Conservation (phyloP, 2,888 invertebrate genomes). For the Sepioteuthis lessoniana region DNA sequence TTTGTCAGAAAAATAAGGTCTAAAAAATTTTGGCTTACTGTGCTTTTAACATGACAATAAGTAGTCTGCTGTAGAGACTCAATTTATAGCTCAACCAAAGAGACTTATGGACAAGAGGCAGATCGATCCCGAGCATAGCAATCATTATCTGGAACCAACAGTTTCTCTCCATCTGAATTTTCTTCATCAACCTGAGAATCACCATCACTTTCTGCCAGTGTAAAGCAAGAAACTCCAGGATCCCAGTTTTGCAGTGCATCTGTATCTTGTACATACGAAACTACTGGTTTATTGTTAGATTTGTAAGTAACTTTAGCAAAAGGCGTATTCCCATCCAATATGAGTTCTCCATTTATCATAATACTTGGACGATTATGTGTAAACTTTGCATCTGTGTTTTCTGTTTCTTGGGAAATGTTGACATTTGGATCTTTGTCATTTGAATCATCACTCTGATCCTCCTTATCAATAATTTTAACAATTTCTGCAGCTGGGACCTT, state of each 20-base stretch:
- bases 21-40: no score
- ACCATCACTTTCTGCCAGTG: neutral
- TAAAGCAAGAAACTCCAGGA: conserved; percentile 41
- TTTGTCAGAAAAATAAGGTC: no score
- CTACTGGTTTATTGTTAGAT: neutral
- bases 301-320: conserved; percentile 12
- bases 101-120: neutral
- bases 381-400: neutral
- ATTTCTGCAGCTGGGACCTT: neutral
- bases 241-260: conserved; percentile 25
- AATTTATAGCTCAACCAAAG: neutral
- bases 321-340: conserved; percentile 1
- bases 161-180: neutral
- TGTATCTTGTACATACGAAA: neutral
- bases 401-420: neutral
- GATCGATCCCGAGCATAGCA: conserved; percentile 2
- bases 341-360: conserved; percentile 34
- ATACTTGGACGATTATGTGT: conserved; percentile 3
- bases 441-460: neutral
- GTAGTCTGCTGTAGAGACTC: neutral
- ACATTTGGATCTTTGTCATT: neutral
- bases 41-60: neutral
- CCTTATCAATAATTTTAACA: neutral
- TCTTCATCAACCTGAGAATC: neutral
- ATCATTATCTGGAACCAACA: conserved; percentile 39